These are phyloP conservation scores for Apocheima hispidaria DNA, from an alignment of 2,888 invertebrate species.

Conservation along the genomic window DNA sequence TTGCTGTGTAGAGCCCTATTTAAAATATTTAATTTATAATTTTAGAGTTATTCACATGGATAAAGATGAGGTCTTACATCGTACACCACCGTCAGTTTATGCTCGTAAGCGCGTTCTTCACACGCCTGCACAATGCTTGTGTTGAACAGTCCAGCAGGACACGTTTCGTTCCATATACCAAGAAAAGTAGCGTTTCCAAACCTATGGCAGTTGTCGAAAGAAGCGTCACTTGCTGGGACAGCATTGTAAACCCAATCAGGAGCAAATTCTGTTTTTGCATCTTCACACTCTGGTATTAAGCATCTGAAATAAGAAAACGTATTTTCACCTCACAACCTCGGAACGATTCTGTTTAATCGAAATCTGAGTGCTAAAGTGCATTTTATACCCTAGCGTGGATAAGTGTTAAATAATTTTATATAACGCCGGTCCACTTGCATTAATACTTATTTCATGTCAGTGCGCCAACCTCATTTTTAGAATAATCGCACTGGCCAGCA, in stretches of 20 bases:
- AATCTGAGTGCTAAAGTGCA: too few species aligned
- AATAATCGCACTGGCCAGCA: too few species aligned
- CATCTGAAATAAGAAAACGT: slow-evolving; percentile 50
- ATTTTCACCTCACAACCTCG: neutral
- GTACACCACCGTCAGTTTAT: slow-evolving; percentile 68
- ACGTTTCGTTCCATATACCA: slow-evolving; percentile 42
- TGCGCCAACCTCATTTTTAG: too few species aligned
- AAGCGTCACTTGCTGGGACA: slow-evolving; percentile 62
- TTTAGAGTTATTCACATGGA: too few species aligned
- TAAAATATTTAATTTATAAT: too few species aligned
- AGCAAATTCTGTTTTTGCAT: slow-evolving; percentile 55
- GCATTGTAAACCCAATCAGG: slow-evolving; percentile 77
- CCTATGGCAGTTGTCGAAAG: slow-evolving; percentile 77
- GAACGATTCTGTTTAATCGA: too few species aligned
- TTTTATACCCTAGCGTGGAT: too few species aligned
- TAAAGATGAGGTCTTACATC: slow-evolving; percentile 60
- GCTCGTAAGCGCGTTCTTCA: slow-evolving; percentile 63
- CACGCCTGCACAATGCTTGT: slow-evolving; percentile 50
- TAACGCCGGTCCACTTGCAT: too few species aligned
- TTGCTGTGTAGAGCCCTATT: too few species aligned
- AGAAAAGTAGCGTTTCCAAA: slow-evolving; percentile 51
- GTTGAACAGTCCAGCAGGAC: slow-evolving; percentile 66
- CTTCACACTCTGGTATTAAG: slow-evolving; percentile 60
- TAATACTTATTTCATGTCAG: too few species aligned
- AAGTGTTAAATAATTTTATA: too few species aligned